Evolutionary conservation across 2,113 vertebrate genomes (phyloP), one percentile per base, ranked within the genome.

Genomic region (Cebidichthys violaceus): DNA sequence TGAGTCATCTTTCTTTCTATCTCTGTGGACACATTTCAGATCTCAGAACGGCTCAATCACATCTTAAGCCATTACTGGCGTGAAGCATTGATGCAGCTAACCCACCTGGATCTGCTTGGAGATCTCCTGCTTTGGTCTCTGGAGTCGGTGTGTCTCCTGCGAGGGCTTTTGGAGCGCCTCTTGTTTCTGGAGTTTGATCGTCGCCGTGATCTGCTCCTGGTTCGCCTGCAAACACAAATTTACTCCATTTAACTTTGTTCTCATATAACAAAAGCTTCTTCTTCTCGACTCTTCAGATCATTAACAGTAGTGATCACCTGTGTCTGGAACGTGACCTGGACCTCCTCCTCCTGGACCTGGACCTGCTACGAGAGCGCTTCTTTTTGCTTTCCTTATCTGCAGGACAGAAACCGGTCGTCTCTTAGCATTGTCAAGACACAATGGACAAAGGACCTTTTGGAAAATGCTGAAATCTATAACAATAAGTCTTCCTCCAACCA

Each of bases 1-100:
- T 75, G 96, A 96, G 35, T 99, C 97, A 72, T 99, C 97, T 81
- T 97, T 98, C 93, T 98, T 99, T 94, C 97, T 96, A 47, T 98
- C 97, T 95, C 98, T 99, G 92, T 84, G 27, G 67, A 77, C 35
- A 75, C 24, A 64, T 27, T 31, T 8, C 17, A 41, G 8, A 50
- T 50, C 22, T 81, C 9, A 70, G 41, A 35, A 15, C 4, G 17
- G 13, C 47, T 45, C 33, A 13, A 9, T 14, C 13, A 2, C 15
- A 60, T 33, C 2, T 81, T n/a, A n/a, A 45, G 41, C 31, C 4
- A 17, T 33, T 9, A 39, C 9, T 29, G 54, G 8, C 31, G 47
- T 41, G 14, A 27, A 47, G 9, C 6, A 20, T 39, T 24, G 3
- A 3, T 15, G 52, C 33, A 11, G 18, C 24, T 11, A 59, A 54